Percentiles rank a stretch among this genome's conserved stretches.
Conservation (phyloP, 2,113 vertebrate species). For the Albula goreensis region DNA sequence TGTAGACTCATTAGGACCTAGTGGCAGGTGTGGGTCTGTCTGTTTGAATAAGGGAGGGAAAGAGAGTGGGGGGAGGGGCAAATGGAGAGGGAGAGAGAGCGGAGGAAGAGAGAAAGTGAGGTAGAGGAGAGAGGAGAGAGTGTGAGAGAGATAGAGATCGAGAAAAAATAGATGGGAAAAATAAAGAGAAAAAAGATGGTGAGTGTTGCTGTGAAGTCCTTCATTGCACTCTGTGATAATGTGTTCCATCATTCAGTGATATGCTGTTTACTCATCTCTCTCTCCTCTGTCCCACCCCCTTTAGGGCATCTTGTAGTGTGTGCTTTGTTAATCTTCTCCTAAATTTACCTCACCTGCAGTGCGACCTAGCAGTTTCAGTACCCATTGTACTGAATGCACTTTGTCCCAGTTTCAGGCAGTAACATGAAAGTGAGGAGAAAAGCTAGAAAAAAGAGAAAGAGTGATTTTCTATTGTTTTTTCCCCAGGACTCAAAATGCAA, state of each 20-base stretch:
- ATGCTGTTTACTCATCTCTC: not conserved
- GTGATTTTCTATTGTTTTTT: constrained; percentile 19
- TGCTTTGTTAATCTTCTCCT: not conserved
- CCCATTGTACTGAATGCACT: not conserved
- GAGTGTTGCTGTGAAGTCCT: too few relatives aligned
- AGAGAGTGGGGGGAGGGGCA: not conserved
- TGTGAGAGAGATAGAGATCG: too few relatives aligned
- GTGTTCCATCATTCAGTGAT: not conserved
- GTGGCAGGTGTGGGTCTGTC: not conserved
- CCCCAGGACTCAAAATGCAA: constrained; percentile 64
- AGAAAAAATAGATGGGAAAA: too few relatives aligned
- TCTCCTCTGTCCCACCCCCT: not conserved
- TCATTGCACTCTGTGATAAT: not conserved
- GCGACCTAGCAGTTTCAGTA: not conserved
- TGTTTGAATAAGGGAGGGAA: not conserved
- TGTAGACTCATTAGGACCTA: not conserved
- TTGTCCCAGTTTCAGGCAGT: not conserved
- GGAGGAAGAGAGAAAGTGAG: not conserved
- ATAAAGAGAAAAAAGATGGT: too few relatives aligned
- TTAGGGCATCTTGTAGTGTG: not conserved
- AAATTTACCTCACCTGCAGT: not conserved
- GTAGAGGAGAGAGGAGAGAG: not conserved
- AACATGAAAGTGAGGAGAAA: not conserved
- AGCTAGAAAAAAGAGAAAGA: not conserved
- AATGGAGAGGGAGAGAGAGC: not conserved